phyloP scores from a whole-genome alignment of 2,888 invertebrate genomes.

The Eurytoma californica region DNA sequence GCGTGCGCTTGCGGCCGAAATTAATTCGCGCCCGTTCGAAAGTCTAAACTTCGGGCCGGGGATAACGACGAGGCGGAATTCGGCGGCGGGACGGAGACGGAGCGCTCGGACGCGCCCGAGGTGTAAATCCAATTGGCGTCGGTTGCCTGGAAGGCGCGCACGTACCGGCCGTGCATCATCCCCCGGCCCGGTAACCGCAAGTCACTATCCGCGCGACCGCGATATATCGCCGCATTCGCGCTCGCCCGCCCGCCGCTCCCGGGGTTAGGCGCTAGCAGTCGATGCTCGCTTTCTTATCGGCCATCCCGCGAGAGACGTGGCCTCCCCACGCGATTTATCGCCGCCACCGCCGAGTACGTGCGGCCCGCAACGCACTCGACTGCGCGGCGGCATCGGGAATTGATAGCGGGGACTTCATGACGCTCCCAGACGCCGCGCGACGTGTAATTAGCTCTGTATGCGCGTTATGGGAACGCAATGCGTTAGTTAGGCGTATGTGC shows the following conservation, averaged over 20 bases:
- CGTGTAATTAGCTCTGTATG: too few species aligned
- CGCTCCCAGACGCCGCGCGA: too few species aligned
- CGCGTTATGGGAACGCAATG: too few species aligned
- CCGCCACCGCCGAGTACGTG: neutral
- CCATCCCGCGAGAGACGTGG: slow-evolving; percentile 6
- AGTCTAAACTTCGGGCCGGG: neutral
- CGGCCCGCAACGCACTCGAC: neutral
- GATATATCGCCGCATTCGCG: slow-evolving; percentile 57
- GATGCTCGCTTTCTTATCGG: slow-evolving; percentile 29
- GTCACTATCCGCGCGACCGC: slow-evolving; percentile 66
- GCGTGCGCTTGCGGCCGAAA: slow-evolving; percentile 46
- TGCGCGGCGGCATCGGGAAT: too few species aligned
- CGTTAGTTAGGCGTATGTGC: too few species aligned
- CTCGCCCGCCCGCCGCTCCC: neutral
- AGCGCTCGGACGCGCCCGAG: slow-evolving; percentile 14
- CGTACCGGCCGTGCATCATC: slow-evolving; percentile 68
- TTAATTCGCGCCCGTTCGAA: slow-evolving; percentile 50
- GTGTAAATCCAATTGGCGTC: slow-evolving; percentile 54
- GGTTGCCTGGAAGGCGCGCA: slow-evolving; percentile 48
- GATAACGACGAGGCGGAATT: neutral
- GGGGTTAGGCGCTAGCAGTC: neutral
- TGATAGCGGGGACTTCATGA: neutral
- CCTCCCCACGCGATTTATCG: slow-evolving; percentile 32
- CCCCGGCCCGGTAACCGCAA: slow-evolving; percentile 67
- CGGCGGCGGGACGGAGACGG: neutral